These are phyloP conservation scores for Cryptoprocta ferox DNA, from an alignment of 2,797 vertebrate genomes.

Conservation along the genomic window DNA sequence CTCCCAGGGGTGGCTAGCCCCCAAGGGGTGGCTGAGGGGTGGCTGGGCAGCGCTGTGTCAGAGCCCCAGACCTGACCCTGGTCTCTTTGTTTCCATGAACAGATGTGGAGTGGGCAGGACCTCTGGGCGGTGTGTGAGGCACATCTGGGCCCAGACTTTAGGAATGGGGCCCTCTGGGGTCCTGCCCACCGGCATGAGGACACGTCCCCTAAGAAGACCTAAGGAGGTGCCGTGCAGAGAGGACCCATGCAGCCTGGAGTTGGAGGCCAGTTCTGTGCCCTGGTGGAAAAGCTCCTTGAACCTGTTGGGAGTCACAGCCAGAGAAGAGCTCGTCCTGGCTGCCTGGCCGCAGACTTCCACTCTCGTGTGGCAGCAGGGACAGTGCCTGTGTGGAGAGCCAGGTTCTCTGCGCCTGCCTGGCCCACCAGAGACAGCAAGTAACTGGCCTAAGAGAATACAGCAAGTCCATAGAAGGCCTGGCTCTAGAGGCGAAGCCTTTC, in stretches of 20 bases:
- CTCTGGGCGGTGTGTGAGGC: neutral
- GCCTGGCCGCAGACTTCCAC: neutral
- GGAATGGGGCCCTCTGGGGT: neutral
- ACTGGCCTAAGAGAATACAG: neutral
- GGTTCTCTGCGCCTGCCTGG: neutral
- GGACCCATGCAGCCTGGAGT: neutral
- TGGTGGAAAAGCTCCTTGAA: neutral
- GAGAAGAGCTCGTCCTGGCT: neutral
- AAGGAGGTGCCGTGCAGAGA: neutral
- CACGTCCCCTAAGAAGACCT: neutral
- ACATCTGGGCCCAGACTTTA: neutral
- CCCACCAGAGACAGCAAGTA: neutral
- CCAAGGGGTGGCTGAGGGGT: neutral
- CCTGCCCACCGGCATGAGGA: neutral
- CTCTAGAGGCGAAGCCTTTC: neutral
- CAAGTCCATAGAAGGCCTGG: neutral
- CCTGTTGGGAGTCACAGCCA: neutral
- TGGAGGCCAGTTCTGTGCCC: neutral
- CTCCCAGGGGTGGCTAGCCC: no score
- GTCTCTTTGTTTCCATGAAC: conserved; percentile 60
- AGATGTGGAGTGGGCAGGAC: conserved; percentile 35
- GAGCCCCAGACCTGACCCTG: neutral
- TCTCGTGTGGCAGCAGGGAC: neutral
- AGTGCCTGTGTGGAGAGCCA: neutral
- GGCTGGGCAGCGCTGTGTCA: neutral